Conservation (phyloP, 2,888 invertebrate species). For the Tetanocera ferruginea region DNA sequence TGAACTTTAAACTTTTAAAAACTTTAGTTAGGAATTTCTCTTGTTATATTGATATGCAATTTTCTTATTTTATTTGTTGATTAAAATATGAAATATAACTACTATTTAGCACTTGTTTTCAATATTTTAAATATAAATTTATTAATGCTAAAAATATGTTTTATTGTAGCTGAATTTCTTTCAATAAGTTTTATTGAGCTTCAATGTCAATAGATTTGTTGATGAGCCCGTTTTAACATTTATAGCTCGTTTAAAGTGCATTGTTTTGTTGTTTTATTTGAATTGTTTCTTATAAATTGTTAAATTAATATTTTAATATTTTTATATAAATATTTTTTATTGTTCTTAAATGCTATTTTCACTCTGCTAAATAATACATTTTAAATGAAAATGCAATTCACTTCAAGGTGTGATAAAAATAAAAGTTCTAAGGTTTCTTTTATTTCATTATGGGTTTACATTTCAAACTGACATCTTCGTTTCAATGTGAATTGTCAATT, state of each 20-base stretch:
- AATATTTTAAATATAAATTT: background rate
- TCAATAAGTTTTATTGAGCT: background rate
- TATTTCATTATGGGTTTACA: constrained; percentile 41
- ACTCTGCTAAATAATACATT: constrained; percentile 35
- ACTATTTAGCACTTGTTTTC: background rate
- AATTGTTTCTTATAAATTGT: no score
- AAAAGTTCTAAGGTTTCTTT: constrained; percentile 61
- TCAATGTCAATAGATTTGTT: background rate
- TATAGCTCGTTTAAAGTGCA: background rate
- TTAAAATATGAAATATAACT: background rate
- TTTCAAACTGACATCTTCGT: constrained; percentile 42
- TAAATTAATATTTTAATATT: background rate
- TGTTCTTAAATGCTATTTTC: constrained; percentile 32
- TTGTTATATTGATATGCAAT: background rate
- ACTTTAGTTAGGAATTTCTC: background rate
- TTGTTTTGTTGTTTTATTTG: background rate
- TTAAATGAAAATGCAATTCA: constrained; percentile 23
- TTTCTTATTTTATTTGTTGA: constrained; percentile 4
- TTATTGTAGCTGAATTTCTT: background rate
- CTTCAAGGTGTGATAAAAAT: constrained; percentile 59
- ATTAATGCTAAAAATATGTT: background rate
- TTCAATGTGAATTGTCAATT: constrained; percentile 19
- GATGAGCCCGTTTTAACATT: background rate
- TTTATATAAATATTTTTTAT: background rate
- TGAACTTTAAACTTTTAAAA: background rate